Conservation (phyloP, 2,888 invertebrate genomes). For the Cyrtodaria siliqua region DNA sequence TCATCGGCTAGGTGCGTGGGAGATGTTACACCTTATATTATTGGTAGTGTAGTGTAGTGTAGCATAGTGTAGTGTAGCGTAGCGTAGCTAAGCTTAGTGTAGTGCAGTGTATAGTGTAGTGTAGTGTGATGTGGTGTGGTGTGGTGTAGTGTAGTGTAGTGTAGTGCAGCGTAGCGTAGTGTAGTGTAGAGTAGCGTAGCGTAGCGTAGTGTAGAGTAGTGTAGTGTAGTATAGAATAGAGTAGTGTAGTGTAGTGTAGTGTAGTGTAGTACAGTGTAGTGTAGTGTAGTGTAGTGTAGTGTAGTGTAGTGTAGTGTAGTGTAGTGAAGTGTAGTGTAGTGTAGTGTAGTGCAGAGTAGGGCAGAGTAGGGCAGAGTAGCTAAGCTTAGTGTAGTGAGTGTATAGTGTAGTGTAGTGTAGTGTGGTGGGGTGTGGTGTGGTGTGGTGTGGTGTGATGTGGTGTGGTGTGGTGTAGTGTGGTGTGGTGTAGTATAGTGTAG, state of each 20-base stretch:
- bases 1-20: no score
- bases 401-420: slow-evolving; percentile 12
- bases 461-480: neutral
- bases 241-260: slow-evolving; percentile 1
- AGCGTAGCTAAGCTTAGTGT: slow-evolving; percentile 8
- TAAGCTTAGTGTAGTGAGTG: slow-evolving; percentile 11
- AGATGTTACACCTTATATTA: no score
- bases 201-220: neutral
- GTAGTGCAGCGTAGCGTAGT: neutral
- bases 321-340: slow-evolving; percentile 13
- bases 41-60: slow-evolving; percentile 15
- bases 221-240: slow-evolving; percentile 5
- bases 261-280: slow-evolving; percentile 6
- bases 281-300: slow-evolving; percentile 6
- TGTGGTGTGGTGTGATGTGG: neutral
- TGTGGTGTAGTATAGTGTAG: neutral
- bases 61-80: slow-evolving; percentile 11
- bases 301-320: slow-evolving; percentile 12
- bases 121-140: slow-evolving; percentile 1
- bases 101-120: no score
- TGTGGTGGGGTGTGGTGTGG: slow-evolving; percentile 9
- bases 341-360: slow-evolving; percentile 4
- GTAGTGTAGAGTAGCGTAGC: neutral
- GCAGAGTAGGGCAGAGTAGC: slow-evolving; percentile 6
- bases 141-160: slow-evolving; percentile 8